Evolutionary conservation across 2,888 invertebrate species (phyloP).

Genomic region (Coremacera marginata): DNA sequence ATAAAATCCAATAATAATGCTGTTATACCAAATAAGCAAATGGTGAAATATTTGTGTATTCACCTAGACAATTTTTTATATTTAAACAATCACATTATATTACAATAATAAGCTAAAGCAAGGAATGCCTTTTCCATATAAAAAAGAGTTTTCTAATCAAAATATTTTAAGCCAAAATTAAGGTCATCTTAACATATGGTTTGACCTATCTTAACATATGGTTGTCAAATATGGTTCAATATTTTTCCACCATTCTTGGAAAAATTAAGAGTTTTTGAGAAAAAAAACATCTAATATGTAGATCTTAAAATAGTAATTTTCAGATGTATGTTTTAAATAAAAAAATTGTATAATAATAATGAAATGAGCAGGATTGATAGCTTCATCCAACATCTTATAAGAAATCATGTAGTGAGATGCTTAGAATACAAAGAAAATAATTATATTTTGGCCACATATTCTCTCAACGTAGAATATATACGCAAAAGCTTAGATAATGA

Average conservation of each 20-base stretch:
- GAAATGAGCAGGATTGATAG: conserved; percentile 30
- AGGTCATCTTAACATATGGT: conserved; percentile 24
- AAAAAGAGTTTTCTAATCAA: not conserved
- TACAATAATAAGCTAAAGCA: not conserved
- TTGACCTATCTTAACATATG: conserved; percentile 19
- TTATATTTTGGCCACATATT: conserved; percentile 12
- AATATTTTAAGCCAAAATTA: not conserved
- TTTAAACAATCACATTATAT: not conserved
- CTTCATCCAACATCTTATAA: conserved; percentile 5
- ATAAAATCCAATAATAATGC: conserved; percentile 12
- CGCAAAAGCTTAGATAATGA: not conserved
- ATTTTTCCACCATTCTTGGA: conserved; percentile 32
- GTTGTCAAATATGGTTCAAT: conserved; percentile 28
- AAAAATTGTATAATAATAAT: conserved; percentile 23
- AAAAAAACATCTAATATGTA: conserved; percentile 22
- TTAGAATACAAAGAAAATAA: not conserved
- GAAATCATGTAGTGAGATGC: not conserved
- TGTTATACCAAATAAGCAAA: not conserved
- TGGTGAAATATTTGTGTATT: conserved; percentile 25
- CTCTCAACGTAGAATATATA: not conserved
- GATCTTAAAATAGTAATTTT: not conserved
- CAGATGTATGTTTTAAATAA: conserved; percentile 30
- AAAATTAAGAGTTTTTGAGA: conserved; percentile 22
- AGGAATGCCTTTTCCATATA: conserved; percentile 20
- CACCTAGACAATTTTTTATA: conserved; percentile 26